These are phyloP conservation scores for Meghimatium bilineatum DNA, from an alignment of 2,888 invertebrate genomes.

Conservation along the genomic window DNA sequence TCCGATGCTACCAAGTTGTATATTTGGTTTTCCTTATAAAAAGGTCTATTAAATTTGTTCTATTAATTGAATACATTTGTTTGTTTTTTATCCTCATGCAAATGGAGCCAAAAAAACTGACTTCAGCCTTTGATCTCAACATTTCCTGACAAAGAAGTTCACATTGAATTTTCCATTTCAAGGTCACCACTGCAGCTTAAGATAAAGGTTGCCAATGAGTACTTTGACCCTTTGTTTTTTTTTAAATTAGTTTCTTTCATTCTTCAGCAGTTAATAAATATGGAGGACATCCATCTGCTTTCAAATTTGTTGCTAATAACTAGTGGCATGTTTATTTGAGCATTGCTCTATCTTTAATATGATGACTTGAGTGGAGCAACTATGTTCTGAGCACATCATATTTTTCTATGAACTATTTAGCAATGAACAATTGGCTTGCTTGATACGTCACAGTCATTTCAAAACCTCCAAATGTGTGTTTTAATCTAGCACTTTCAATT, in stretches of 20 bases:
- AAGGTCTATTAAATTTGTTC: background rate
- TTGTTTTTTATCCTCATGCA: constrained; percentile 34
- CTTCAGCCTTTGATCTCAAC: constrained; percentile 30
- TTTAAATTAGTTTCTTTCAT: background rate
- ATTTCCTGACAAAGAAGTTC: constrained; percentile 4
- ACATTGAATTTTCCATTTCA: constrained; percentile 25
- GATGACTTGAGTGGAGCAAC: too few relatives aligned
- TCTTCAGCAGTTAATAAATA: background rate
- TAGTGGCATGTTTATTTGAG: too few relatives aligned
- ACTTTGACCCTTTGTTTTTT: background rate
- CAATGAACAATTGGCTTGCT: too few relatives aligned
- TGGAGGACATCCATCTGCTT: background rate
- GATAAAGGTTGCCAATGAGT: constrained; percentile 33
- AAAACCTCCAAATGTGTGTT: too few relatives aligned
- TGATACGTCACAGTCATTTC: too few relatives aligned
- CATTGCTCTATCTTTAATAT: too few relatives aligned
- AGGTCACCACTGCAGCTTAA: constrained; percentile 20
- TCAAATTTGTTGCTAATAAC: background rate
- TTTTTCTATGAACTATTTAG: too few relatives aligned
- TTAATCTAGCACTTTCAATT: too few relatives aligned
- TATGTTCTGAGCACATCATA: too few relatives aligned
- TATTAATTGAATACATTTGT: constrained; percentile 8
- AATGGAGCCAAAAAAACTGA: constrained; percentile 12
- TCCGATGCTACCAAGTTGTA: background rate
- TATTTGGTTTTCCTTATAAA: background rate